Evolutionary conservation across 1,140 invertebrate genomes (phyloP), one percentile per base, ranked within the genome.

Genomic region (Andricus grossulariae): DNA sequence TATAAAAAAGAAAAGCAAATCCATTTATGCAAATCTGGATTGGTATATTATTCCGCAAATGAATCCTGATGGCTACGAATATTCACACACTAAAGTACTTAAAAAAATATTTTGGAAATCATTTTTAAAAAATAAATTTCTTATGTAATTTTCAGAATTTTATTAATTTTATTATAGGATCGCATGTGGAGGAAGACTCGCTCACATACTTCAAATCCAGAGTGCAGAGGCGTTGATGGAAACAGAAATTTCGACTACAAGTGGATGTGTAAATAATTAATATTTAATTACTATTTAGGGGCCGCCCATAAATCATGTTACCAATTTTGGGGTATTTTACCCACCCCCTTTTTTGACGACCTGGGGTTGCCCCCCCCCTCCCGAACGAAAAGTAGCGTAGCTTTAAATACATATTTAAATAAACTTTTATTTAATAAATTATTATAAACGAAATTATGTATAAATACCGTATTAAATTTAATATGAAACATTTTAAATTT

Each of bases 11-110:
- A 66, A 75, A 6, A 87, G 90, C 54, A 78, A 74, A 51, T 87
- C 92, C 10, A 80, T 93, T 6, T 81, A 93, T 39, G 85, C 92
- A 21, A 85, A 91, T 50, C 91, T 93, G 57, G 93, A 95, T 80
- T 94, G 94, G 94, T 93, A 94, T 84, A 94, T 97, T 75, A 82
- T 96, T 45, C 95, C 95, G 0, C 87, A 94, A 21, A 82, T 93
- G 16, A 96, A 96, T 88, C 95, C 95, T 1, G 95, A 96, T 85
- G 95, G 95, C 13, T 95, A 95, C 83, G 93, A 93, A 78, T 95
- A 93, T 83, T 92, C 93, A 11, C 92, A 93, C 57, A 87, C 91
- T 4, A 84, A 89, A 82, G 93, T 94, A 91, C 16, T 50, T 51
- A 18, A n/a, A 10, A 4, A 54, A 19, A 10, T 52, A 10, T 52